These are phyloP conservation scores for Oscheius sp. DNA, from an alignment of 1,140 invertebrate genomes.

Conservation along the genomic window DNA sequence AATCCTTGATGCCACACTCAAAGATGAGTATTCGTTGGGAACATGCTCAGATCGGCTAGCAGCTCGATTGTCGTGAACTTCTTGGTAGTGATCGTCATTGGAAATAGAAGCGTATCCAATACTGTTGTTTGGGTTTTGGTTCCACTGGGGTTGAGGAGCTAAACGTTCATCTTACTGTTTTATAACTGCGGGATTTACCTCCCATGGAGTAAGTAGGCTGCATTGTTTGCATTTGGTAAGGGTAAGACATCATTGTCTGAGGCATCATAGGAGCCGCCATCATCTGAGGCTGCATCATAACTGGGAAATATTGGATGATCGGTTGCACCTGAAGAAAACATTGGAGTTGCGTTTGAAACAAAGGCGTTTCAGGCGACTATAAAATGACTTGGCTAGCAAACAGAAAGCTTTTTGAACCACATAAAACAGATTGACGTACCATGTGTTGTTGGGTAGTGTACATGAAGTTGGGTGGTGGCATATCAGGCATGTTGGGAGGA, in stretches of 20 bases:
- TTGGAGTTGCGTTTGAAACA: no score
- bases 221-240: neutral
- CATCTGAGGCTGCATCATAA: conserved; percentile 34
- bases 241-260: conserved; percentile 14
- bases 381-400: no score
- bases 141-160: neutral
- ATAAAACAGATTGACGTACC: no score
- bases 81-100: neutral
- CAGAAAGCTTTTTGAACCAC: no score
- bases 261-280: conserved; percentile 22
- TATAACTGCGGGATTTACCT: no score
- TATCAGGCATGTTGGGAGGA: no score
- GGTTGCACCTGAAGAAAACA: conserved; percentile 13
- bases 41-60: neutral
- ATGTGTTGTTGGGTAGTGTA: no score
- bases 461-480: no score
- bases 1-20: conserved; percentile 23
- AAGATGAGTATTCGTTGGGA: conserved; percentile 28
- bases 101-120: neutral
- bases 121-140: neutral
- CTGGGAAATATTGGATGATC: conserved; percentile 33
- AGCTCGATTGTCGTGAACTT: neutral
- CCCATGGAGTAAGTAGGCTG: neutral
- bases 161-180: neutral
- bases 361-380: no score